These are phyloP conservation scores for Eristalis tenax DNA, from an alignment of 2,888 invertebrate species.

Conservation along the genomic window DNA sequence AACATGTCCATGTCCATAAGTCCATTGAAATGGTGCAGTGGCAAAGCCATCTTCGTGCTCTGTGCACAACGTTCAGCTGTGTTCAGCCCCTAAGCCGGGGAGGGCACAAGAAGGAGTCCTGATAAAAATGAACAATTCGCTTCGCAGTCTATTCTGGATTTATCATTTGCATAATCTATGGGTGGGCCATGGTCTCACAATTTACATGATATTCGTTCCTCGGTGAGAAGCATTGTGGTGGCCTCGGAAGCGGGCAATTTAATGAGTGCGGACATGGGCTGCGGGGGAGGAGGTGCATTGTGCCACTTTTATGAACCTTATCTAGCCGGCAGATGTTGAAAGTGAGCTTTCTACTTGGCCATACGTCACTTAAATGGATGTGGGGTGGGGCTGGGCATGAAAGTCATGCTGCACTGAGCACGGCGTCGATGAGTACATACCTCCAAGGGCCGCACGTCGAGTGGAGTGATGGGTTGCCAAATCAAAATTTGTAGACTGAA, in stretches of 20 bases:
- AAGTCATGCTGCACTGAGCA: neutral
- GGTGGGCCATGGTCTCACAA: slow-evolving; percentile 23
- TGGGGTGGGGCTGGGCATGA: neutral
- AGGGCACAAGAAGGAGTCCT: neutral
- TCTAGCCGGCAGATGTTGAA: slow-evolving; percentile 13
- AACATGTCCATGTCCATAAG: slow-evolving; percentile 56
- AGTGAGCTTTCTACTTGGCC: slow-evolving; percentile 17
- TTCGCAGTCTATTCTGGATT: slow-evolving; percentile 30
- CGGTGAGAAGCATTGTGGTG: neutral
- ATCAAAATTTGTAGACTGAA: neutral
- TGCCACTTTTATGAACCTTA: slow-evolving; percentile 1
- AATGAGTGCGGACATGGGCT: neutral
- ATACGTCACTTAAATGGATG: neutral
- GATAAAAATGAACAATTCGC: slow-evolving; percentile 28
- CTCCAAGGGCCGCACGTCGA: neutral
- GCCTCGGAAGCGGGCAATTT: neutral
- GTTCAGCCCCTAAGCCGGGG: slow-evolving; percentile 9
- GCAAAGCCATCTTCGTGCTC: slow-evolving; percentile 7
- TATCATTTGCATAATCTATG: slow-evolving; percentile 61
- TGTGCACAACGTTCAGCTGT: neutral
- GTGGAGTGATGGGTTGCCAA: neutral
- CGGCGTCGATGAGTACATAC: neutral
- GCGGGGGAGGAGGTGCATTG: neutral
- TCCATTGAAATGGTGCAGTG: slow-evolving; percentile 43
- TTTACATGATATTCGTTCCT: slow-evolving; percentile 30